phyloP scores from a whole-genome alignment of 2,113 vertebrate genomes.

The Pseudorasbora parva region DNA sequence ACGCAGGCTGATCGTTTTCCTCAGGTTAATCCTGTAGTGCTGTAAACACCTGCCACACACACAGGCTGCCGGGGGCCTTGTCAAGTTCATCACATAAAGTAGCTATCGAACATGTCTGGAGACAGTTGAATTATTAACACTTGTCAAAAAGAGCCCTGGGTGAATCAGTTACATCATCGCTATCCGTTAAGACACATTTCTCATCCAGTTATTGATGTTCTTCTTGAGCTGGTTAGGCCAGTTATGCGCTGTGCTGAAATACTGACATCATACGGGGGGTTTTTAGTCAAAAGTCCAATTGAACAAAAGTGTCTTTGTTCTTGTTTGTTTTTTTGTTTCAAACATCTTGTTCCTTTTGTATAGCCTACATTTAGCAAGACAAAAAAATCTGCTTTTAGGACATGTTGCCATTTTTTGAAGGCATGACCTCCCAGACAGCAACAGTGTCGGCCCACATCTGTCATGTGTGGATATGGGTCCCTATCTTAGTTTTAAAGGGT shows the following conservation, averaged over 20 bases:
- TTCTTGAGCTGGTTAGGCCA: not conserved
- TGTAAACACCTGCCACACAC: not conserved
- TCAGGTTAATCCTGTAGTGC: constrained; percentile 15
- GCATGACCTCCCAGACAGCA: not conserved
- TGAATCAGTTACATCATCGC: not conserved
- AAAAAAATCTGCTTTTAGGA: not conserved
- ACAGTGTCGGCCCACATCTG: too few relatives aligned
- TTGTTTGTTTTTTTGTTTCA: too few relatives aligned
- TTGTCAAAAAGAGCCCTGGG: not conserved
- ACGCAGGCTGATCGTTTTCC: not conserved
- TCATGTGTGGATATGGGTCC: too few relatives aligned
- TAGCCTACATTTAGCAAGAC: not conserved
- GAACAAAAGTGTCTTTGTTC: too few relatives aligned
- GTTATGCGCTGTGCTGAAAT: not conserved
- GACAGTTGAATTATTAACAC: not conserved
- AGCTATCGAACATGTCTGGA: not conserved
- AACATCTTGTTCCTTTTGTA: not conserved
- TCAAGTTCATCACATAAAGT: not conserved
- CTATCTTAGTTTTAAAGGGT: too few relatives aligned
- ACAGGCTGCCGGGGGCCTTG: not conserved
- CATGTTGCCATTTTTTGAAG: not conserved
- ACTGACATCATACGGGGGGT: too few relatives aligned
- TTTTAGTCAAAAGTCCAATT: too few relatives aligned
- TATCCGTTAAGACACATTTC: not conserved
- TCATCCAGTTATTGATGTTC: not conserved